Conservation (phyloP, 1,140 invertebrate genomes). For the Lutraria rhynchaena region DNA sequence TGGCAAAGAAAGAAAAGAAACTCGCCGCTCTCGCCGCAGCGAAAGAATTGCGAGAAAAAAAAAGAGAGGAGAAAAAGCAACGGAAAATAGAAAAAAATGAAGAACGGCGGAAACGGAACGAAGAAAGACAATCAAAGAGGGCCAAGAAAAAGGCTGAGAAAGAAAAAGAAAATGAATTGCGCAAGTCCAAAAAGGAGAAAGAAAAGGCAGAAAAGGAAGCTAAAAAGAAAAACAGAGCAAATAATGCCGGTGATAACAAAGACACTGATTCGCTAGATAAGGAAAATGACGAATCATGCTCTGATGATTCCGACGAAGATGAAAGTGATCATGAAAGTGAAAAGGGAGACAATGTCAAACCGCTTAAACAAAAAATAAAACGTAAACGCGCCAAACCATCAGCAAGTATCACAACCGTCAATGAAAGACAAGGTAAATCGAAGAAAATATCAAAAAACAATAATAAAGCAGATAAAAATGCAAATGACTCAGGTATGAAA, state of each 20-base stretch:
- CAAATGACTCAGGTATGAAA: background rate
- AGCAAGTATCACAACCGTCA: conserved; percentile 16
- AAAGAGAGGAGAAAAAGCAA: conserved; percentile 26
- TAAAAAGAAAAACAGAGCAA: background rate
- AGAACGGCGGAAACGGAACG: background rate
- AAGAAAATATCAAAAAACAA: background rate
- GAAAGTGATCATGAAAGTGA: background rate
- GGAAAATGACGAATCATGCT: background rate
- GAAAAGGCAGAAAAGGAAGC: background rate
- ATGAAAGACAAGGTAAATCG: background rate
- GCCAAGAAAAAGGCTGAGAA: conserved; percentile 16
- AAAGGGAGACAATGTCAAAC: background rate
- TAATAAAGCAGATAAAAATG: background rate
- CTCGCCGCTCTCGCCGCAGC: conserved; percentile 25
- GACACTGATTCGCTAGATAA: too few relatives aligned
- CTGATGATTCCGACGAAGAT: background rate
- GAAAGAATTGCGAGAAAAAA: conserved; percentile 32
- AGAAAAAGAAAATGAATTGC: background rate
- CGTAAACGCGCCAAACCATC: background rate
- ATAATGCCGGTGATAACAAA: background rate
- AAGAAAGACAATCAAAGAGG: background rate
- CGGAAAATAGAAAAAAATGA: conserved; percentile 6
- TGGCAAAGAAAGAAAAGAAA: conserved; percentile 33
- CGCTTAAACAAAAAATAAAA: background rate
- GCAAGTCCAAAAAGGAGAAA: background rate